phyloP scores from a whole-genome alignment of 2,113 vertebrate genomes.

The Zosterops japonicus region DNA sequence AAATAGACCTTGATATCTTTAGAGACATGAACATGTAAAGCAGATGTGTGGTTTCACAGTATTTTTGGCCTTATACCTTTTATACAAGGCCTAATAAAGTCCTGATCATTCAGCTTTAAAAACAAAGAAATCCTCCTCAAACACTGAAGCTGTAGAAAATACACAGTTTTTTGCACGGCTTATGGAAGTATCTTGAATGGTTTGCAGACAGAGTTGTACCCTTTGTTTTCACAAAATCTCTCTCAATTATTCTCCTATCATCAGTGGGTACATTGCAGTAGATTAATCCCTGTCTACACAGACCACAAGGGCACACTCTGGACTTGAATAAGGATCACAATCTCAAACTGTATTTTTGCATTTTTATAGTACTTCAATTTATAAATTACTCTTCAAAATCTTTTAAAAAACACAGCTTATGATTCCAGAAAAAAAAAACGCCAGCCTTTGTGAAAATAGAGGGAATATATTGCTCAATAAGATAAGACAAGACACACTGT shows the following conservation, averaged over 20 bases:
- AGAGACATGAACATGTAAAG: neutral
- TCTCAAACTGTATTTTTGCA: neutral
- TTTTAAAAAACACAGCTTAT: neutral
- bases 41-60: neutral
- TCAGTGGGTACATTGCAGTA: neutral
- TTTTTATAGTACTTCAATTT: neutral
- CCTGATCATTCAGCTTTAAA: neutral
- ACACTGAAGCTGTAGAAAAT: neutral
- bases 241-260: neutral
- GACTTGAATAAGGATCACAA: neutral
- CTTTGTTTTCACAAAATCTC: neutral
- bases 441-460: neutral
- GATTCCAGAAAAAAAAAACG: neutral
- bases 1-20: neutral
- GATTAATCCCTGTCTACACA: neutral
- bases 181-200: neutral
- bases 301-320: neutral
- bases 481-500: neutral
- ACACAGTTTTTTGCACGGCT: neutral
- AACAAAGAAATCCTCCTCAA: neutral
- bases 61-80: neutral
- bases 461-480: neutral
- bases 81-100: neutral
- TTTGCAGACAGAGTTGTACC: neutral
- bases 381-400: neutral